phyloP scores from a whole-genome alignment of 2,888 invertebrate species.

The Euplexia lucipara region DNA sequence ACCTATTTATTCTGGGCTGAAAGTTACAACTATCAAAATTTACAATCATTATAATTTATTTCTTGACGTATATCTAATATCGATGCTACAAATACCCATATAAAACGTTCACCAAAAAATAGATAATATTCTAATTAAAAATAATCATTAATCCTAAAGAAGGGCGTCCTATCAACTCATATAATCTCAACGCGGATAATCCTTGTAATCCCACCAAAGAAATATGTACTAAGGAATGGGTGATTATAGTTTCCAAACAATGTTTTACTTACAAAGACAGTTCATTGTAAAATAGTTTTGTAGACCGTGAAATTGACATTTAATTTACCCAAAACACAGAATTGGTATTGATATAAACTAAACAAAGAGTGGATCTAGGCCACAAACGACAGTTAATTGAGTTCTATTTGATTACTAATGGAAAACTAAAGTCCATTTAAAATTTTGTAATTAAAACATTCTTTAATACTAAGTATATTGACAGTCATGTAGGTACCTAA shows the following conservation, averaged over 20 bases:
- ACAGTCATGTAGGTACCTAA: too few species aligned
- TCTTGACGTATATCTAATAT: background rate
- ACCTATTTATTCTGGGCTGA: too few species aligned
- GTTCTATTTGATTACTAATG: constrained; percentile 21
- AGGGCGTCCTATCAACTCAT: constrained; percentile 25
- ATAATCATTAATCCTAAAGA: constrained; percentile 9
- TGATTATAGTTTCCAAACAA: constrained; percentile 34
- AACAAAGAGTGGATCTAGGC: constrained; percentile 30
- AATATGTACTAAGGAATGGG: constrained; percentile 28
- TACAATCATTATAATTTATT: background rate
- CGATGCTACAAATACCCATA: background rate
- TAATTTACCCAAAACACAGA: constrained; percentile 28
- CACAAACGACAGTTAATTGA: constrained; percentile 34
- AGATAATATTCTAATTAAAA: constrained; percentile 29
- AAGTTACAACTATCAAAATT: too few species aligned
- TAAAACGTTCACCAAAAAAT: background rate
- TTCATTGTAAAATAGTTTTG: constrained; percentile 38
- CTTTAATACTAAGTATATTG: too few species aligned
- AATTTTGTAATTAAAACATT: too few species aligned
- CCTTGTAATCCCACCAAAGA: constrained; percentile 34
- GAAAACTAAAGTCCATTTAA: constrained; percentile 14
- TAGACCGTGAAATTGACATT: constrained; percentile 30
- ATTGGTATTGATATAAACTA: constrained; percentile 33
- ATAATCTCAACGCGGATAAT: constrained; percentile 35
- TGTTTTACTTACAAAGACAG: constrained; percentile 22